Evolutionary conservation across 2,113 vertebrate genomes (phyloP).

Genomic region (Kryptolebias marmoratus): DNA sequence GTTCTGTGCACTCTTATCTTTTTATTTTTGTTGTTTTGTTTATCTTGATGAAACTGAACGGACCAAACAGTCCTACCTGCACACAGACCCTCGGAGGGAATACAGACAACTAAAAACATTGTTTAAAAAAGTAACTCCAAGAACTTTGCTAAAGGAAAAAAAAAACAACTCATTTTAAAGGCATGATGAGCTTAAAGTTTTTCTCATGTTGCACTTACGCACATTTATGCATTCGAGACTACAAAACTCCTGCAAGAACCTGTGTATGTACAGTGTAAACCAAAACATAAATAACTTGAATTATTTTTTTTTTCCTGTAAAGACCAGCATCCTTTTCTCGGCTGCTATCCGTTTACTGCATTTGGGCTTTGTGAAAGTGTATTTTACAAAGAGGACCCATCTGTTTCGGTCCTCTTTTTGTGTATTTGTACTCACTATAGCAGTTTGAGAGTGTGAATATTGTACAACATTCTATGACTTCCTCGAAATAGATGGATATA

Average conservation of each 20-base stretch:
- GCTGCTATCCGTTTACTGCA: slow-evolving; percentile 53
- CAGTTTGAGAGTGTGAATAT: slow-evolving; percentile 57
- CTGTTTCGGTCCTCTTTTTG: slow-evolving; percentile 36
- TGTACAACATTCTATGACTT: slow-evolving; percentile 66
- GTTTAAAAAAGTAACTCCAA: background rate
- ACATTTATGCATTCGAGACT: slow-evolving; percentile 60
- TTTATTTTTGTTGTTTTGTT: slow-evolving; percentile 25
- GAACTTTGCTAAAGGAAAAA: slow-evolving; percentile 25
- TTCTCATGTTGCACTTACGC: slow-evolving; percentile 47
- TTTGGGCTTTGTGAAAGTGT: slow-evolving; percentile 38
- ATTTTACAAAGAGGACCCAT: slow-evolving; percentile 48
- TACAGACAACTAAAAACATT: background rate
- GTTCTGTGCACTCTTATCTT: slow-evolving; percentile 1
- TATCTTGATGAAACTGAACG: slow-evolving; percentile 25
- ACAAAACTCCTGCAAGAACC: slow-evolving; percentile 37
- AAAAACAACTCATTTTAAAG: slow-evolving; percentile 7
- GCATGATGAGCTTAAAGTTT: background rate
- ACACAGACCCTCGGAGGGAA: background rate
- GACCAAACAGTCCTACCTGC: slow-evolving; percentile 52
- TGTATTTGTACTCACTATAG: slow-evolving; percentile 55
- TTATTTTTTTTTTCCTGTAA: slow-evolving; percentile 58
- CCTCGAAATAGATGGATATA: slow-evolving; percentile 69
- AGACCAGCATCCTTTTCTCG: slow-evolving; percentile 58
- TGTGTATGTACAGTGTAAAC: slow-evolving; percentile 62
- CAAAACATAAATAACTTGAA: slow-evolving; percentile 65